These are phyloP conservation scores for Isotomurus palustris DNA, from an alignment of 2,888 invertebrate genomes.

Conservation along the genomic window DNA sequence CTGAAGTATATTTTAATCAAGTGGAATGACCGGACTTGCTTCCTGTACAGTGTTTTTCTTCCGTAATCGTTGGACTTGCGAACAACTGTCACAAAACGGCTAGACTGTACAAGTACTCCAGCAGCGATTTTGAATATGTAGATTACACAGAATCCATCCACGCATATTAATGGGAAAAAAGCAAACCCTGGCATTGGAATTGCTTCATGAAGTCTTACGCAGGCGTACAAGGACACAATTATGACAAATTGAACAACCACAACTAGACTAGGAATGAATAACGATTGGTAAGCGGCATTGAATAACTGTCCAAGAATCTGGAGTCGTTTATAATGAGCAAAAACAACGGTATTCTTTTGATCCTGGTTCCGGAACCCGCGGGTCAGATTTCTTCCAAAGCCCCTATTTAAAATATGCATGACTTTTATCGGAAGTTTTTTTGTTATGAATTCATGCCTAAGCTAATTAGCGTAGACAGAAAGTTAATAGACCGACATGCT, in stretches of 20 bases:
- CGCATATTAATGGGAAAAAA: conserved; percentile 21
- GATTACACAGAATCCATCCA: conserved; percentile 24
- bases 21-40: conserved; percentile 11
- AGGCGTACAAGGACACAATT: conserved; percentile 19
- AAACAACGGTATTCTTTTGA: neutral
- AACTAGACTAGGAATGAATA: conserved; percentile 18
- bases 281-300: conserved; percentile 13
- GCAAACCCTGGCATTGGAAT: conserved; percentile 25
- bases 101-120: conserved; percentile 10
- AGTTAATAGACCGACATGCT: too few species aligned
- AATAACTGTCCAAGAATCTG: conserved; percentile 17
- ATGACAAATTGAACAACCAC: conserved; percentile 3
- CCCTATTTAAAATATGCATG: neutral
- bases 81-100: neutral
- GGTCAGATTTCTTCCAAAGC: neutral
- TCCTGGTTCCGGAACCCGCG: neutral
- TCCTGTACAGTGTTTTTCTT: conserved; percentile 11
- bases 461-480: too few species aligned
- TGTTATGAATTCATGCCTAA: too few species aligned
- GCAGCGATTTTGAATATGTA: conserved; percentile 26
- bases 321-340: conserved; percentile 12
- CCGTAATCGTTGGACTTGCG: conserved; percentile 7
- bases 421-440: neutral
- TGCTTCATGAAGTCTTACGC: conserved; percentile 20
- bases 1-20: conserved; percentile 21